phyloP scores from a whole-genome alignment of 2,888 invertebrate species.

The Epistrophella euchroma region DNA sequence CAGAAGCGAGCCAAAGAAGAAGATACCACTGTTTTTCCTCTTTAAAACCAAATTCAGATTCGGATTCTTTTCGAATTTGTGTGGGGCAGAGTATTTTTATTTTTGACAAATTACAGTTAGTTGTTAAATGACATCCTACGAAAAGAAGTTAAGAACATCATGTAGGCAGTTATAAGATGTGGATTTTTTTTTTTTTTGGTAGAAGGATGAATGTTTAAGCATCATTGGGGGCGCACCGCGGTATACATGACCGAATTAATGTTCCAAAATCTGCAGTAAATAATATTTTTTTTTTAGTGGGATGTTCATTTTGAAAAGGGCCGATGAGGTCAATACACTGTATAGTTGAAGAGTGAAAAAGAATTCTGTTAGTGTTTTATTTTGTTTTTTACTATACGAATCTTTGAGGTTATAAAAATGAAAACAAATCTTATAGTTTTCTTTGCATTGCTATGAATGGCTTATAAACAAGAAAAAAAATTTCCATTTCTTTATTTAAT shows the following conservation, averaged over 20 bases:
- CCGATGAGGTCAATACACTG: constrained; percentile 41
- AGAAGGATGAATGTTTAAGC: constrained; percentile 39
- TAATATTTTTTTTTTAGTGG: constrained; percentile 46
- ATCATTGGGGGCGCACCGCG: constrained; percentile 12
- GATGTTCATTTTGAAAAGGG: constrained; percentile 12
- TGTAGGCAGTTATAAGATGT: neutral
- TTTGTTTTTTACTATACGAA: constrained; percentile 6
- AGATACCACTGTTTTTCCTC: neutral
- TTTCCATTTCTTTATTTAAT: neutral
- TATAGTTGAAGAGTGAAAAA: neutral
- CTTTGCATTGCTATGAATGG: neutral
- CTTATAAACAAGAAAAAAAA: neutral
- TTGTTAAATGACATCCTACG: constrained; percentile 55
- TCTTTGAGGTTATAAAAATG: constrained; percentile 21
- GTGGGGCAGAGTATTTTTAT: constrained; percentile 39
- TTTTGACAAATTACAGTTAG: constrained; percentile 71
- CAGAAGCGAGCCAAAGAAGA: constrained; percentile 35
- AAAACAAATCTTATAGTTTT: neutral
- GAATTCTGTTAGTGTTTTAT: neutral
- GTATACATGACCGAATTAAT: constrained; percentile 60
- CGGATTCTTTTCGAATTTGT: constrained; percentile 52
- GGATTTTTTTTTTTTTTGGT: neutral
- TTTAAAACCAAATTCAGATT: constrained; percentile 29
- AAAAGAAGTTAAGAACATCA: constrained; percentile 19
- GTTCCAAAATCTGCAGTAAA: constrained; percentile 53